Evolutionary conservation across 2,888 invertebrate species (phyloP).

Genomic region (Seira ritae): DNA sequence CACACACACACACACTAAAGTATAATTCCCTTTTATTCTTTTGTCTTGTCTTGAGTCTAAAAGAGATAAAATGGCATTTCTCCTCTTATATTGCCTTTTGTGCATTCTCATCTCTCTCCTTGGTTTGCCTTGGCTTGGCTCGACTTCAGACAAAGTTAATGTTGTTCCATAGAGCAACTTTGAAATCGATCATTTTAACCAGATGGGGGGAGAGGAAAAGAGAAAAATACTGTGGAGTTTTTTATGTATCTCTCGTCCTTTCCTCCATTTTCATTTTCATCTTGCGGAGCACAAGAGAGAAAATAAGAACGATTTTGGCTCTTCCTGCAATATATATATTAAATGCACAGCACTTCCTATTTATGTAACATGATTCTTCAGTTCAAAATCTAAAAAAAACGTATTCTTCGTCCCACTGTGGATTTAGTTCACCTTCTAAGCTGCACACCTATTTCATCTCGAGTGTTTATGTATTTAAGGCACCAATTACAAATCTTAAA

Average conservation of each 20-base stretch:
- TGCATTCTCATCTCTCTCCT: too few relatives aligned
- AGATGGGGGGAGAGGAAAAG: background rate
- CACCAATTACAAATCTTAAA: too few relatives aligned
- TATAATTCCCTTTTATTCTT: too few relatives aligned
- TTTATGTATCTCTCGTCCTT: background rate
- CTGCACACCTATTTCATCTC: too few relatives aligned
- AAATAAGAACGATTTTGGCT: slow-evolving; percentile 16
- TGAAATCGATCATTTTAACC: slow-evolving; percentile 38
- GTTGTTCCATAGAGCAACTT: slow-evolving; percentile 10
- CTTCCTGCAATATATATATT: too few relatives aligned
- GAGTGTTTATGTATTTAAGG: too few relatives aligned
- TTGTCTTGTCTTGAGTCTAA: background rate
- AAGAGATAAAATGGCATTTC: background rate
- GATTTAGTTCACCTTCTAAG: too few relatives aligned
- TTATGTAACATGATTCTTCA: too few relatives aligned
- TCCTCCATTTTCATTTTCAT: background rate
- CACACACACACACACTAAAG: background rate
- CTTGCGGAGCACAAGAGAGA: too few relatives aligned
- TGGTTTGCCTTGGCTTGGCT: background rate
- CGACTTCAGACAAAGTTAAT: background rate
- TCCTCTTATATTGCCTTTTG: background rate
- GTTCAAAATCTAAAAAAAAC: too few relatives aligned
- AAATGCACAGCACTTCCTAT: too few relatives aligned
- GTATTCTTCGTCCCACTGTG: too few relatives aligned
- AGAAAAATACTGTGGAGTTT: background rate